Percentiles rank a stretch among this genome's conserved stretches.
Conservation (phyloP, 2,113 vertebrate species). For the Dasyornis broadbenti region DNA sequence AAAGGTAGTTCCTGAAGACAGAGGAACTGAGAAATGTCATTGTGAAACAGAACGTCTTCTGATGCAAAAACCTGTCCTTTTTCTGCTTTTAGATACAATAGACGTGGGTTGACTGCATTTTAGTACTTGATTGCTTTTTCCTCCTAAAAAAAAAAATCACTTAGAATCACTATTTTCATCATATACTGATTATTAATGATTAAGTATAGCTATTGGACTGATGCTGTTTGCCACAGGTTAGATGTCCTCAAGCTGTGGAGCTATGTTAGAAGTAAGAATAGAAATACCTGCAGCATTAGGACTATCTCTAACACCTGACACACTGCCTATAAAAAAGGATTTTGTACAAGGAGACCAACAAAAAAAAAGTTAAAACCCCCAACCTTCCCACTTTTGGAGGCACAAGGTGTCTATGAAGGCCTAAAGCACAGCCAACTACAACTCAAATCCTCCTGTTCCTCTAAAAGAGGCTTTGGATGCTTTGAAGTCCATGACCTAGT, state of each 20-base stretch:
- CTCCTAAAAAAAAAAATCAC: neutral
- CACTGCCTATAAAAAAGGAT: neutral
- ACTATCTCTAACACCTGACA: neutral
- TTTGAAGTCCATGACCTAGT: neutral
- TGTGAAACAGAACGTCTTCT: neutral
- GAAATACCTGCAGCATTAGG: neutral
- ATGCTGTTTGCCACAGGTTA: neutral
- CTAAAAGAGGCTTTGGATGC: neutral
- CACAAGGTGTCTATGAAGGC: neutral
- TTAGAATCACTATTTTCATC: neutral
- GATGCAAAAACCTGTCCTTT: neutral
- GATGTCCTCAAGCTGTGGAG: neutral
- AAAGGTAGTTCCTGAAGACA: neutral
- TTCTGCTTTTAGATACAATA: neutral
- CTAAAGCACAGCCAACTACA: neutral
- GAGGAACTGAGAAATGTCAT: neutral
- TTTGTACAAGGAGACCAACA: neutral
- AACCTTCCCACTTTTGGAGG: neutral
- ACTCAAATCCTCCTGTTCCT: neutral
- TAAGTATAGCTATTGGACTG: neutral
- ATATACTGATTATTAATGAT: neutral
- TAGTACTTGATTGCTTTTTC: neutral
- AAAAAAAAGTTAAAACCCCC: fast-evolving
- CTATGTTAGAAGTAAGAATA: neutral
- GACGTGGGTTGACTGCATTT: neutral